A percentile compares a stretch with the other conserved stretches of the same genome.
Conservation (phyloP, 1,140 invertebrate species). For the Eriosoma lanigerum region DNA sequence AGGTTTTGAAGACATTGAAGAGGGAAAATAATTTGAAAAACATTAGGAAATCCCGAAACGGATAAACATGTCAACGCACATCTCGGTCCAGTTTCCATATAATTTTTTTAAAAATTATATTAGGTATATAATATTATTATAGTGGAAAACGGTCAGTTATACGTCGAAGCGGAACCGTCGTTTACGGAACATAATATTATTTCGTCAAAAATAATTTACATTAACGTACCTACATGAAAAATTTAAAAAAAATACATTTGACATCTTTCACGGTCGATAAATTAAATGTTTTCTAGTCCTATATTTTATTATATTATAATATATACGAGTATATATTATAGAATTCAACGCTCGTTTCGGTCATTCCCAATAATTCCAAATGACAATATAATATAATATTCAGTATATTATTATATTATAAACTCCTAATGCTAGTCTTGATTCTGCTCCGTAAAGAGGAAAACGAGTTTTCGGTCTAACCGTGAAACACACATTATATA, state of each 20-base stretch:
- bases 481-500: too few relatives aligned
- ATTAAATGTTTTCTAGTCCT: background rate
- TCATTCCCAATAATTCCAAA: background rate
- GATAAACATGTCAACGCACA: slow-evolving; percentile 20
- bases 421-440: background rate
- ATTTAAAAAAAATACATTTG: background rate
- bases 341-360: background rate
- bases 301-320: too few relatives aligned
- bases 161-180: background rate
- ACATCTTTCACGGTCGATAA: background rate
- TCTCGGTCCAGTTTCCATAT: background rate
- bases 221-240: background rate
- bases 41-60: slow-evolving; percentile 11
- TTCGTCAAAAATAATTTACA: background rate
- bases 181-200: too few relatives aligned
- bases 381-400: background rate
- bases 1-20: background rate
- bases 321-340: background rate
- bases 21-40: slow-evolving; percentile 24
- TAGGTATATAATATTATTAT: background rate
- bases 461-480: slow-evolving; percentile 27
- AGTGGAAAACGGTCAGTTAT: background rate
- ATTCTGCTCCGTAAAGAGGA: background rate
- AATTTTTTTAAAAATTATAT: slow-evolving; percentile 21
- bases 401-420: too few relatives aligned